These are phyloP conservation scores for Recurvirostra avosetta DNA, from an alignment of 2,113 vertebrate species.

Conservation along the genomic window DNA sequence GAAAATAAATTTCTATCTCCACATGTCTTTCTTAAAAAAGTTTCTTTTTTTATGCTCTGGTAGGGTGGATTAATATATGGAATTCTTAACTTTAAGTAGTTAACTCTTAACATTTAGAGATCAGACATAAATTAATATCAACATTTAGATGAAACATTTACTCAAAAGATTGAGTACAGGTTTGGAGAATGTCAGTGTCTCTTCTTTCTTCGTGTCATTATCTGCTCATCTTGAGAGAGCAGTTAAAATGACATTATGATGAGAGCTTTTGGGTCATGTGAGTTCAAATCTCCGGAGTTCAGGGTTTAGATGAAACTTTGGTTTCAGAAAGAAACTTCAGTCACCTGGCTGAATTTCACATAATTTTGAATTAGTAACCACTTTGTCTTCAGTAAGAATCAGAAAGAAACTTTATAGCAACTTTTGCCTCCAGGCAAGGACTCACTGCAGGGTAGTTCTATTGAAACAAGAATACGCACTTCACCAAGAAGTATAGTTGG, in stretches of 20 bases:
- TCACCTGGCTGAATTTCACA: neutral
- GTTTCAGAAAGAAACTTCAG: neutral
- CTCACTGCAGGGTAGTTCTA: neutral
- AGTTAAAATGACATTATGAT: neutral
- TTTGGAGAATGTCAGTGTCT: neutral
- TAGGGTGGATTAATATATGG: neutral
- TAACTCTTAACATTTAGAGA: neutral
- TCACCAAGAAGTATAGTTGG: neutral
- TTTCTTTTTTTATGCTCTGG: neutral
- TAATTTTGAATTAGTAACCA: neutral
- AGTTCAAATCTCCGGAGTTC: neutral
- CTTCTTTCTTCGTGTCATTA: neutral
- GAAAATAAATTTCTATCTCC: neutral
- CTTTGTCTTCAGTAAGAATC: neutral
- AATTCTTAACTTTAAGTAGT: neutral
- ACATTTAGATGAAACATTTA: neutral
- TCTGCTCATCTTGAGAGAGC: neutral
- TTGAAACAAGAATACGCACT: neutral
- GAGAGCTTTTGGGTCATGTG: neutral
- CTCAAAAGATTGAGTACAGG: neutral
- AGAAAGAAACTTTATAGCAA: neutral
- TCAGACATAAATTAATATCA: neutral
- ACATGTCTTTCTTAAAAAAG: neutral
- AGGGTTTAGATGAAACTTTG: neutral
- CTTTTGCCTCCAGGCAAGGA: neutral